phyloP scores from a whole-genome alignment of 2,113 vertebrate genomes.

The Sorex fumeus region DNA sequence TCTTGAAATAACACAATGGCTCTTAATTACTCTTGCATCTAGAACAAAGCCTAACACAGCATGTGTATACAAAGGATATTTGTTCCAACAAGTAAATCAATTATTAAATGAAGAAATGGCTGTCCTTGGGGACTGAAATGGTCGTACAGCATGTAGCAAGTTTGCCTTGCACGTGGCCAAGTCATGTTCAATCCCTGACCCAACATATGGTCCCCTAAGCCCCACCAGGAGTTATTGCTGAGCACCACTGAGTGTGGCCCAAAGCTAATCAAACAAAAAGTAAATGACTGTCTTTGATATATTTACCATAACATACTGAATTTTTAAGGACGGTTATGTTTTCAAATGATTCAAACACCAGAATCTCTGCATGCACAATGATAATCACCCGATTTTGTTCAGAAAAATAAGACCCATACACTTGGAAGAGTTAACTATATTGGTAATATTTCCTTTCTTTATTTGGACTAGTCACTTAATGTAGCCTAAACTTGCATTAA shows the following conservation, averaged over 20 bases:
- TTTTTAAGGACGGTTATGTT: not conserved
- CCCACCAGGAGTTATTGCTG: no score
- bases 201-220: no score
- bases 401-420: conserved; percentile 62
- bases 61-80: not conserved
- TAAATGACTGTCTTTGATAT: no score
- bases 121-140: not conserved
- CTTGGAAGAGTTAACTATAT: conserved; percentile 1
- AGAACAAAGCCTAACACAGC: not conserved
- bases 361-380: not conserved
- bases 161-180: no score
- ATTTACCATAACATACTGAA: not conserved
- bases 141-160: no score
- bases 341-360: not conserved
- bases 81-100: not conserved
- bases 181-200: no score
- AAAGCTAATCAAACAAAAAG: no score
- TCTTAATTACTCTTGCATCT: not conserved
- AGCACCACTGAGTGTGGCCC: no score
- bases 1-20: not conserved
- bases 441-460: not conserved
- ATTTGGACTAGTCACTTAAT: conserved; percentile 71
- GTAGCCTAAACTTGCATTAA: conserved; percentile 75
- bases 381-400: conserved; percentile 11
- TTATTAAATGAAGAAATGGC: not conserved